Base-by-base conservation (phyloP, 2,888 invertebrate genomes). In the Bembecia ichneumoniformis region DNA sequence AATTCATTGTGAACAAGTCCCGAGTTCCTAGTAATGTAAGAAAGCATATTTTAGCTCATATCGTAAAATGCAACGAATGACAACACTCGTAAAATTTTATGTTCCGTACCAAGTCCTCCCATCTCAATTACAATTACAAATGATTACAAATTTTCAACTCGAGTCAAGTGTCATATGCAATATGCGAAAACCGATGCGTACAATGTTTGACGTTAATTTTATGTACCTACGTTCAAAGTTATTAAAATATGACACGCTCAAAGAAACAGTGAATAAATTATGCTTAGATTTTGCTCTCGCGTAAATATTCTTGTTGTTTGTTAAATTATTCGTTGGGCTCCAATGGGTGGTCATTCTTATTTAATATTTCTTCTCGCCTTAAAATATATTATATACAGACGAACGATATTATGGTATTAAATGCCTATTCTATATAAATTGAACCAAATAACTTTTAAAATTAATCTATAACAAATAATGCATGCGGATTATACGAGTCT, bases 81-180 rank as follows among this genome's bases (percentile, higher is more conserved):
- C 82, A 82, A 76, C 67, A 71, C 68, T 72, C 81, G 67, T 86
- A 77, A 86, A 86, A 66, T 76, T 83, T 83, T 80, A 86, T 77
- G 79, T 65, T 63, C 63, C 55, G 71, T 67, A 66, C 71, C 63
- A 73, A 70, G 73, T 66, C 73, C 72, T 68, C 68, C 68, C 71
- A 68, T 72, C 80, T 76, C 82, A 77, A 86, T 86, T 84, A 83
- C 80, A 86, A 84, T 83, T 79, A 83, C 84, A 84, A 83, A 84
- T 83, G 79, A 82, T 77, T 79, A 77, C 77, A 77, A 80, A 82
- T 77, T 75, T 77, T 71, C 75, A 75, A 69, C 66, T 59, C 58
- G 52, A 61, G 54, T 57, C 59, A 58, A 73, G 67, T 69, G 71
- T 72, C 68, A 64, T 68, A 63, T 71, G 64, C 62, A 62, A 68